phyloP scores from a whole-genome alignment of 2,797 vertebrate species.

The Catamblyrhynchus diadema region DNA sequence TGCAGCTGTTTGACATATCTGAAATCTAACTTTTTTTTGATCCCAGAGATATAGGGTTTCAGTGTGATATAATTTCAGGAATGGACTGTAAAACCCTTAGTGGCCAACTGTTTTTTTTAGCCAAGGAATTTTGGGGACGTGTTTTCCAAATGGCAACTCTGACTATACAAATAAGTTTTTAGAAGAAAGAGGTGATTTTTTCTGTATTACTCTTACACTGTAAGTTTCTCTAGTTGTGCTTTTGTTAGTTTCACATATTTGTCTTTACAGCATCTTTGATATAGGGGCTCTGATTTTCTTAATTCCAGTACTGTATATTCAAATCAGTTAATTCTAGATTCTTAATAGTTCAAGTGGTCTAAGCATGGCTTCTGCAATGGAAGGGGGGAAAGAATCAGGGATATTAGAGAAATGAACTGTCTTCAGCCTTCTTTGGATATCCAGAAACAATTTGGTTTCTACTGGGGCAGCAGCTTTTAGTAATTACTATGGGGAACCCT shows the following conservation, averaged over 20 bases:
- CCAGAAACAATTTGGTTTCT: background rate
- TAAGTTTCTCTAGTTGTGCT: background rate
- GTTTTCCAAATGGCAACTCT: background rate
- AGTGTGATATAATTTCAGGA: background rate
- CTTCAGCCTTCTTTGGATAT: background rate
- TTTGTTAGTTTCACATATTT: background rate
- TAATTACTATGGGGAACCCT: background rate
- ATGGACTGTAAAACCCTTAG: background rate
- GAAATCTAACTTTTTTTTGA: background rate
- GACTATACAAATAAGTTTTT: background rate
- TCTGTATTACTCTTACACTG: background rate
- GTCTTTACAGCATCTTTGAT: background rate
- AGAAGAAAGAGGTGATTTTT: background rate
- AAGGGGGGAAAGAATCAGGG: background rate
- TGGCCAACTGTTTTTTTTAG: background rate
- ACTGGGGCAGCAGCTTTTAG: background rate
- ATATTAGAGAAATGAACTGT: background rate
- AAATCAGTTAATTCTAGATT: background rate
- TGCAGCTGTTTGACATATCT: background rate
- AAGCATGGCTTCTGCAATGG: background rate
- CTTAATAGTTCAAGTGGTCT: background rate
- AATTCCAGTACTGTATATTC: background rate
- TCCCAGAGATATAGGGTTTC: background rate
- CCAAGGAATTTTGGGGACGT: background rate
- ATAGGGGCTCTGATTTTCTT: background rate